Percentiles rank a stretch among this genome's conserved stretches.
Conservation (phyloP, 2,888 invertebrate species). For the Drosophila hawaiiensis region DNA sequence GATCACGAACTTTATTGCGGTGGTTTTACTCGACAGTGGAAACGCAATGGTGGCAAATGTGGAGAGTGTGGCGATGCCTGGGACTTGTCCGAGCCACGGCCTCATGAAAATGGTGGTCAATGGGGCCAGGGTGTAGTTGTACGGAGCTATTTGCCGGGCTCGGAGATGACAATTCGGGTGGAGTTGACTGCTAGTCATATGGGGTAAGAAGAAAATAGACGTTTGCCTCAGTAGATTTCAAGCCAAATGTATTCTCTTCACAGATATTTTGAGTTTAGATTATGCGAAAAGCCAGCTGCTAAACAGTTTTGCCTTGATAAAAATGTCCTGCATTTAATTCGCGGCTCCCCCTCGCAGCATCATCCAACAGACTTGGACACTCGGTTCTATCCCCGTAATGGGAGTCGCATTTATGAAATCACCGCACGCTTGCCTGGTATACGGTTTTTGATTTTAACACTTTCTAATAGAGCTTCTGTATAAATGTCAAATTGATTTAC, state of each 20-base stretch:
- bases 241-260: neutral
- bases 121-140: conserved; percentile 94
- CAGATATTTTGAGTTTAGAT: conserved; percentile 92
- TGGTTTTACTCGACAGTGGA: conserved; percentile 93
- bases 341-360: conserved; percentile 84
- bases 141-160: conserved; percentile 89
- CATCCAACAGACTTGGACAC: conserved; percentile 86
- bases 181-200: conserved; percentile 95
- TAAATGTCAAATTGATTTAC: neutral
- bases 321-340: conserved; percentile 87
- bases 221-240: neutral
- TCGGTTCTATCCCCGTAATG: conserved; percentile 91
- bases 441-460: neutral
- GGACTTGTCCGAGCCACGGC: conserved; percentile 89
- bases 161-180: conserved; percentile 90
- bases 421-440: conserved; percentile 87
- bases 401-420: conserved; percentile 92
- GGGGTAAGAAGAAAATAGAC: conserved; percentile 85
- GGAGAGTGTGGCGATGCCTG: conserved; percentile 95
- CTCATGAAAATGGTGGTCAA: conserved; percentile 93
- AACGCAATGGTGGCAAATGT: conserved; percentile 92
- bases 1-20: conserved; percentile 96
- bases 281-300: conserved; percentile 90
- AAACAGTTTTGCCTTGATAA: conserved; percentile 93
- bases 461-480: neutral